These are phyloP conservation scores for Takifugu ocellatus DNA, from an alignment of 2,797 vertebrate species.

Conservation along the genomic window DNA sequence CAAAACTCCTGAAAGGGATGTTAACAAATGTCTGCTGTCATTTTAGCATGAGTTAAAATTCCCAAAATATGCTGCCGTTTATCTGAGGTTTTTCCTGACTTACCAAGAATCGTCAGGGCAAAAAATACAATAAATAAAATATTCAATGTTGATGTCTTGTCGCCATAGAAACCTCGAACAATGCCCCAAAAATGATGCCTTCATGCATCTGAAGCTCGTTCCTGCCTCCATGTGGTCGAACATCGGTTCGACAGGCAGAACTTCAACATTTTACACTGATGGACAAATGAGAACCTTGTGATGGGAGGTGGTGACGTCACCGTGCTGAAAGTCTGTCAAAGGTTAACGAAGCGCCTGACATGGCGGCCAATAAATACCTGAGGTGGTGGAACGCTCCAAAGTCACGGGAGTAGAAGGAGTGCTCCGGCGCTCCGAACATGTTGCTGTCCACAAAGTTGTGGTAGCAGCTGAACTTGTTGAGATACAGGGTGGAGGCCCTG, in stretches of 20 bases:
- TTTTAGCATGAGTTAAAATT: too few species aligned
- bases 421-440: slow-evolving; percentile 93
- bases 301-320: not conserved
- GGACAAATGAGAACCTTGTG: not conserved
- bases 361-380: slow-evolving; percentile 48
- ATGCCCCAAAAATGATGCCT: not conserved
- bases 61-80: too few species aligned
- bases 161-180: not conserved
- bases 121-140: too few species aligned
- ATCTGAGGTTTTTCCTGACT: too few species aligned
- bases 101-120: too few species aligned
- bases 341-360: not conserved
- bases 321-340: not conserved
- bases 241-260: not conserved
- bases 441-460: slow-evolving; percentile 94
- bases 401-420: slow-evolving; percentile 66
- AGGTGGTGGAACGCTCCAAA: slow-evolving; percentile 86
- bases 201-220: not conserved
- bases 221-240: not conserved
- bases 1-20: too few species aligned
- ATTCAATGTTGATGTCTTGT: too few species aligned
- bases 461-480: slow-evolving; percentile 98
- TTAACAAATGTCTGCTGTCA: too few species aligned
- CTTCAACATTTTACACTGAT: too few species aligned
- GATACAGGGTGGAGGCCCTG: slow-evolving; percentile 88